phyloP scores from a whole-genome alignment of 1,140 invertebrate species.

The Caligus rogercresseyi region DNA sequence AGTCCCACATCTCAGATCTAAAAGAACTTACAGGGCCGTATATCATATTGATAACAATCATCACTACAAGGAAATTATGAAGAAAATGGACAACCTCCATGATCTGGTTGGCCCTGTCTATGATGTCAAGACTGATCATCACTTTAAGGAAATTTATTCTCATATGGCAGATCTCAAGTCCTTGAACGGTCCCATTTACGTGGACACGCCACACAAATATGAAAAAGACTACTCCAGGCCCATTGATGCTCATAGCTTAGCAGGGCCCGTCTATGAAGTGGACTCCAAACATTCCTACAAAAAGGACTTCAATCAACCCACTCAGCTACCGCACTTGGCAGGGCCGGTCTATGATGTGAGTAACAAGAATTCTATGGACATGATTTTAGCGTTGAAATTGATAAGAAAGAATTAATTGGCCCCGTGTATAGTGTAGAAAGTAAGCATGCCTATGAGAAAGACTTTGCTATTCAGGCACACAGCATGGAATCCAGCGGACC shows the following conservation, averaged over 20 bases:
- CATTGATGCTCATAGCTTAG: background rate
- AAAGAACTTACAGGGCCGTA: constrained; percentile 19
- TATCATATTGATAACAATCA: constrained; percentile 18
- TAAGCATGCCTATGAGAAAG: constrained; percentile 14
- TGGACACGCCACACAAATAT: background rate
- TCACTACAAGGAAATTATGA: constrained; percentile 7
- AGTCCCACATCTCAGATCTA: constrained; percentile 5
- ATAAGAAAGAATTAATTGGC: constrained; percentile 11
- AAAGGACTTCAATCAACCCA: constrained; percentile 1
- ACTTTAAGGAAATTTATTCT: constrained; percentile 11
- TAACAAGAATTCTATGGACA: constrained; percentile 15
- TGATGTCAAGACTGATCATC: constrained; percentile 4
- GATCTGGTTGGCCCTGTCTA: constrained; percentile 14
- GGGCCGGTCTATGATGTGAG: constrained; percentile 2
- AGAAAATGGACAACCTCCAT: constrained; percentile 9
- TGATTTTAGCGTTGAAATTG: constrained; percentile 6
- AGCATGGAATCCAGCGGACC: background rate
- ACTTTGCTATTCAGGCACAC: background rate
- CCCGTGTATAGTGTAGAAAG: constrained; percentile 16
- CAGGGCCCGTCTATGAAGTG: constrained; percentile 6
- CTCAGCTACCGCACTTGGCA: background rate
- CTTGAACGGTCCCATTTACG: constrained; percentile 11
- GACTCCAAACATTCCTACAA: background rate
- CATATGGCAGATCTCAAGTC: constrained; percentile 14
- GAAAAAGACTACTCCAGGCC: constrained; percentile 5